Conservation (phyloP, 2,888 invertebrate genomes). For the Dilophus febrilis region DNA sequence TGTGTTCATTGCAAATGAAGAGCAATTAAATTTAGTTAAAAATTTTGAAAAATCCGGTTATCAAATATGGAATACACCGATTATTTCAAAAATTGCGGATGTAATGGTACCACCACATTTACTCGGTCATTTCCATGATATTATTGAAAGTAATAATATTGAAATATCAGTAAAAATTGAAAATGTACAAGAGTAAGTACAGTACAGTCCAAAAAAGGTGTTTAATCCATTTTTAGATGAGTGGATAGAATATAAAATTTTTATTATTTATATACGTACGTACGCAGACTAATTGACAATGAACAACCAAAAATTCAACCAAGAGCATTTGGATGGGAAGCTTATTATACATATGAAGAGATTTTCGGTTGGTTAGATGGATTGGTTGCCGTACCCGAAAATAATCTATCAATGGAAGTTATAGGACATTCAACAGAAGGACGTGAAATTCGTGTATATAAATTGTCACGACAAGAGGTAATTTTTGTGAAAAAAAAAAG, state of each 20-base stretch:
- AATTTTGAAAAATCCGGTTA: conserved; percentile 12
- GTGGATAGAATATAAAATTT: background rate
- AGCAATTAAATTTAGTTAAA: conserved; percentile 31
- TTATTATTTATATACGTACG: background rate
- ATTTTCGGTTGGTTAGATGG: conserved; percentile 35
- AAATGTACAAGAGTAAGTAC: conserved; percentile 23
- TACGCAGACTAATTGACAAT: conserved; percentile 23
- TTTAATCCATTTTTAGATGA: too few species aligned
- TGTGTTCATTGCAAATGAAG: conserved; percentile 29
- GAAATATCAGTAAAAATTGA: conserved; percentile 22
- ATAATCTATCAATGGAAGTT: conserved; percentile 25
- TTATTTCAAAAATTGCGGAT: conserved; percentile 21
- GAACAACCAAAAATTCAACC: conserved; percentile 10
- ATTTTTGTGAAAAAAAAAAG: background rate
- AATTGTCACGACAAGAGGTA: conserved; percentile 11
- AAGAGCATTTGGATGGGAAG: conserved; percentile 19
- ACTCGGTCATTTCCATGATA: conserved; percentile 16
- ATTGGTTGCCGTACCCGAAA: conserved; percentile 26
- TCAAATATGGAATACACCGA: conserved; percentile 11
- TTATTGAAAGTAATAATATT: conserved; percentile 27
- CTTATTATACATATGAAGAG: conserved; percentile 14
- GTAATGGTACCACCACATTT: conserved; percentile 33
- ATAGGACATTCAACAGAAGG: conserved; percentile 33
- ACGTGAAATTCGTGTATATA: conserved; percentile 27
- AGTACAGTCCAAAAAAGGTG: too few species aligned